These are phyloP conservation scores for Psittacula cyanocephala DNA, from an alignment of 2,113 vertebrate species.

Conservation along the genomic window DNA sequence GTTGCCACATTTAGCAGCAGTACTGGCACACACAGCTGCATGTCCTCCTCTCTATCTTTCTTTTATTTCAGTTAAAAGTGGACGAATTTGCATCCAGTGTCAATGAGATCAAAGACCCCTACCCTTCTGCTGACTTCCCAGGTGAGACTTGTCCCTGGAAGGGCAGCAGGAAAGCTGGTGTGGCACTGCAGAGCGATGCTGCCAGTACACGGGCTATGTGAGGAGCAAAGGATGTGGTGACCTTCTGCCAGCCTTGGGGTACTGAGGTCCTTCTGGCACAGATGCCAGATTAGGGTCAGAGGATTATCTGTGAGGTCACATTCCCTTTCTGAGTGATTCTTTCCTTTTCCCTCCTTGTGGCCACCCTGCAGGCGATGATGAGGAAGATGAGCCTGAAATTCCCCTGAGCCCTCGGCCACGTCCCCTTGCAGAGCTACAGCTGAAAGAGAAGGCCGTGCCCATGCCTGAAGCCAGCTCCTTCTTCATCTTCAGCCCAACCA, in stretches of 20 bases:
- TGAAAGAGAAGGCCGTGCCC: conserved; percentile 96
- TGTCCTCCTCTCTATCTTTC: not conserved
- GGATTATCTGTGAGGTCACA: not conserved
- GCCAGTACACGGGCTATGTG: not conserved
- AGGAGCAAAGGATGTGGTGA: not conserved
- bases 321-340: not conserved
- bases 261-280: not conserved
- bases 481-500: conserved; percentile 95
- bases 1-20: not conserved
- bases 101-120: conserved; percentile 97
- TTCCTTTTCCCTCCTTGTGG: not conserved
- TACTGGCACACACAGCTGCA: not conserved
- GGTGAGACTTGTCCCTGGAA: conserved; percentile 72
- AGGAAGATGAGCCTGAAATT: conserved; percentile 94
- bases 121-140: conserved; percentile 96
- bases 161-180: not conserved
- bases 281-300: not conserved
- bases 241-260: not conserved
- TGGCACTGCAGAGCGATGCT: not conserved
- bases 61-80: conserved; percentile 85
- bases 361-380: conserved; percentile 86
- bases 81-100: conserved; percentile 98
- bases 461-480: conserved; percentile 95
- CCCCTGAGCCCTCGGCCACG: conserved; percentile 91
- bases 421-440: conserved; percentile 92